Evolutionary conservation across 2,113 vertebrate species (phyloP).

Genomic region (Brachypodius melanocephalos): DNA sequence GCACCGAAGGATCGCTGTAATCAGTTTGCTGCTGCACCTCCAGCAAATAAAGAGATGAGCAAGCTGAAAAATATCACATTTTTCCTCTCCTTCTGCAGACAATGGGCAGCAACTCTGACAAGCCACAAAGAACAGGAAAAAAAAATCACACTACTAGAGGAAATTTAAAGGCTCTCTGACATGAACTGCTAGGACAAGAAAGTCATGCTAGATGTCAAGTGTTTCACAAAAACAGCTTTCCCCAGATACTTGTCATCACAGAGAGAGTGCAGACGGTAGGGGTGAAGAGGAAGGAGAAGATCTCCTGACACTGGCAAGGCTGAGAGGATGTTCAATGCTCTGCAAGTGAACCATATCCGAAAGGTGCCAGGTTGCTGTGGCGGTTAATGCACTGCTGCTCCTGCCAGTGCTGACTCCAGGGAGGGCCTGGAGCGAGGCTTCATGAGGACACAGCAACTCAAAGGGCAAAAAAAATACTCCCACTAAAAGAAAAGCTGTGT

Average conservation of each 20-base stretch:
- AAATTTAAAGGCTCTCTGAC: not conserved
- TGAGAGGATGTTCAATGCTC: not conserved
- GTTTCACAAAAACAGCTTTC: not conserved
- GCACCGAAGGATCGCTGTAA: not conserved
- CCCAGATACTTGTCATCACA: not conserved
- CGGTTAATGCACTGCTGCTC: not conserved
- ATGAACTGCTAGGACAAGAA: not conserved
- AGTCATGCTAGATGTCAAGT: not conserved
- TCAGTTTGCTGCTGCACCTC: not conserved
- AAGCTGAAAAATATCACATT: not conserved
- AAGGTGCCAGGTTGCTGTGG: not conserved
- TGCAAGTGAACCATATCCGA: rapidly evolving
- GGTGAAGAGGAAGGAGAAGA: not conserved
- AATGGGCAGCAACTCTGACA: not conserved
- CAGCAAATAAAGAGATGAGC: not conserved
- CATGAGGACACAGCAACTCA: not conserved
- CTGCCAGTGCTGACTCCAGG: not conserved
- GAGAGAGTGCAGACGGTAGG: not conserved
- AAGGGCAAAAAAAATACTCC: not conserved
- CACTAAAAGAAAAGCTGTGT: not conserved
- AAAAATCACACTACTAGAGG: not conserved
- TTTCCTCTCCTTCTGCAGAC: not conserved
- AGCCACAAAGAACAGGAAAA: not conserved
- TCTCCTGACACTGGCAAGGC: not conserved
- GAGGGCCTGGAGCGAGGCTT: not conserved